Base-by-base conservation (phyloP, 2,797 vertebrate genomes). In the Spondyliosoma cantharus region DNA sequence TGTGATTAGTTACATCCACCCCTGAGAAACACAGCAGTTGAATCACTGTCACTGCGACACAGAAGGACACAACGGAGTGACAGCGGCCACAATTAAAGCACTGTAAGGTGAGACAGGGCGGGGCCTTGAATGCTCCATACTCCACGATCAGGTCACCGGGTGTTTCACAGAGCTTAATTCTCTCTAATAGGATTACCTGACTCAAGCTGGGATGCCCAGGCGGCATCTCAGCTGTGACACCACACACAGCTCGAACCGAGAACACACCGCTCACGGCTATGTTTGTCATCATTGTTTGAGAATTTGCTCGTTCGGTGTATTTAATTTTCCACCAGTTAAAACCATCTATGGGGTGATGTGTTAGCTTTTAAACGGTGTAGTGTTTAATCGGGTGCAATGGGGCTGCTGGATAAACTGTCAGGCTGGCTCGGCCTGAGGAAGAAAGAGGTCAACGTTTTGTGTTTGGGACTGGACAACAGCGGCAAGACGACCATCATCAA, bases 401-500 rank as follows among this genome's bases (percentile, higher is more conserved):
- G 98, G 63, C 90, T 99, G 87, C 95, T 99, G 87, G 98, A 99
- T 91, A 98, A 96, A 91, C 95, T 99, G 62, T 96, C 97, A 0
- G 95, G 96, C 58, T 97, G 97, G 96, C 96, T 99, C 5, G 97
- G 98, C 57, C 93, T 99, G 69, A 98, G 94, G 95, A 99, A 99
- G 89, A 99, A 97, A 89, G 97, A 99, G 84, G 97, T 99, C 90
- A 97, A 97, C 20, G 96, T 99, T 84, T 85, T 99, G 85, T 99
- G 98, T 93, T 93, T 99, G 91, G 98, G 98, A 5, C 93, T 99
- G 87, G 98, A 99, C 94, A 99, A 99, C 83, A 98, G 97, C 19
- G 98, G 98, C 64, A 99, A 99, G 94, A 99, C 98, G 0, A 99
- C 98, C 0, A 99, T 99, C 88, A 99, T 99, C 91, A 99, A 99